Percentiles rank a stretch among this genome's conserved stretches.
These are phyloP conservation scores for Montipora capricornis DNA, from an alignment of 64 coral and sea anemone species.

Conservation along the genomic window DNA sequence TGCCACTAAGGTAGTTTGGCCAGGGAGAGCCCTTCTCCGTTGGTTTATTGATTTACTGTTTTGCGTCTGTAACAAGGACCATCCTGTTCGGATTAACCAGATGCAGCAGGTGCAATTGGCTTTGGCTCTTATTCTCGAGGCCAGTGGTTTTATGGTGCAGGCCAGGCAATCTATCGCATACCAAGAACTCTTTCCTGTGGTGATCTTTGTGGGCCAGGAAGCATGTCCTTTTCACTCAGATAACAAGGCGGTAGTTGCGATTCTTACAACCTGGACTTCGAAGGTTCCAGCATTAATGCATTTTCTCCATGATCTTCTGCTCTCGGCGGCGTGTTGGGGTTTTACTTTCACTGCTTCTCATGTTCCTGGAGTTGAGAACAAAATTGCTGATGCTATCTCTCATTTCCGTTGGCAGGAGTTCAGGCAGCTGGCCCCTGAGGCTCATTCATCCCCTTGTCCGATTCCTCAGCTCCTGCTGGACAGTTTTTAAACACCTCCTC, in stretches of 20 bases:
- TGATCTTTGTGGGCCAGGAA: constrained; percentile 1
- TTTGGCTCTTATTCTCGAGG: constrained; percentile 31
- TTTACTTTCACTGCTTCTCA: constrained; percentile 45
- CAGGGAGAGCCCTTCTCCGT: constrained; percentile 32
- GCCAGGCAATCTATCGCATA: no score
- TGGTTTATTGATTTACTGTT: constrained; percentile 38
- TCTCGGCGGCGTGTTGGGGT: neutral
- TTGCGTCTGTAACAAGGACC: neutral
- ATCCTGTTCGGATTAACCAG: constrained; percentile 34
- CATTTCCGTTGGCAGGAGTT: no score
- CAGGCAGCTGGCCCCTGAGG: no score
- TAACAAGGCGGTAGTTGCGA: constrained; percentile 5
- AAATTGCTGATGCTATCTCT: constrained; percentile 47
- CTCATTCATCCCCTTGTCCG: no score
- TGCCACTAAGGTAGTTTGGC: constrained; percentile 40
- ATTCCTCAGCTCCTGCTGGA: no score
- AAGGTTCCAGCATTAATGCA: constrained; percentile 20
- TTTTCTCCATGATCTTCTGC: constrained; percentile 36
- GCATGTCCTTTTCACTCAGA: no score
- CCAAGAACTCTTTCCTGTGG: neutral
- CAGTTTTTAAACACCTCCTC: no score
- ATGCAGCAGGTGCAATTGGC: constrained; percentile 23
- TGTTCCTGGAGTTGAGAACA: constrained; percentile 27
- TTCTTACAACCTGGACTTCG: neutral
- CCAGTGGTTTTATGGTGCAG: no score